Percentiles rank a stretch among this genome's conserved stretches.
phyloP scores from a whole-genome alignment of 2,113 vertebrate genomes.

The Pachypanchax playfairii region DNA sequence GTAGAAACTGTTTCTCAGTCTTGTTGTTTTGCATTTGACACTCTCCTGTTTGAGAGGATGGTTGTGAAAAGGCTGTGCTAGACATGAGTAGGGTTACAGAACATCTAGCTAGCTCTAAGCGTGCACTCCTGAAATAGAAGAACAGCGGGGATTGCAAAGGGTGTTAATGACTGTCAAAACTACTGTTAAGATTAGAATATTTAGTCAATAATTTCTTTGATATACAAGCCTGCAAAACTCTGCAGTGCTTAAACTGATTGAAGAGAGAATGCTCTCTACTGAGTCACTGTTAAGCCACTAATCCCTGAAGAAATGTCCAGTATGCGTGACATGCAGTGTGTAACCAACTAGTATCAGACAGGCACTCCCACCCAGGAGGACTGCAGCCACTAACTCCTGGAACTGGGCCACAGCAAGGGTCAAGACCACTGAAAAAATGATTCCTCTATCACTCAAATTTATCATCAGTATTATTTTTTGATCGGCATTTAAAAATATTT shows the following conservation, averaged over 20 bases:
- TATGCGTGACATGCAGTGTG: constrained; percentile 59
- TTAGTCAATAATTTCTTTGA: constrained; percentile 1
- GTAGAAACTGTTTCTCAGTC: not conserved
- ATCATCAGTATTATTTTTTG: no score
- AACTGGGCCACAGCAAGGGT: not conserved
- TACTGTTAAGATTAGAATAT: not conserved
- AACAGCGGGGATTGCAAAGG: not conserved
- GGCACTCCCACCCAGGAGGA: constrained; percentile 1
- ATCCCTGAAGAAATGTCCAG: constrained; percentile 51
- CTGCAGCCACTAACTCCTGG: not conserved
- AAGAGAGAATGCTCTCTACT: constrained; percentile 16
- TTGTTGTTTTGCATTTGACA: not conserved
- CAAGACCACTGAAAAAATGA: constrained; percentile 1
- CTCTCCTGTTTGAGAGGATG: no score
- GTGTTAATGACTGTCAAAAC: not conserved
- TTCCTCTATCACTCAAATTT: not conserved
- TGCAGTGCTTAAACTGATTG: constrained; percentile 9
- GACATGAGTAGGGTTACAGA: not conserved
- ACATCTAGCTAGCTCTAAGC: not conserved
- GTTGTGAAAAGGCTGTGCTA: not conserved
- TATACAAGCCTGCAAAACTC: not conserved
- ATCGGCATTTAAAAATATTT: no score
- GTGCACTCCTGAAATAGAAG: not conserved
- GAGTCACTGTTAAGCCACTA: constrained; percentile 29
- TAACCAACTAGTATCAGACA: constrained; percentile 16